phyloP scores from a whole-genome alignment of 2,113 vertebrate species.

The Centrocercus urophasianus region DNA sequence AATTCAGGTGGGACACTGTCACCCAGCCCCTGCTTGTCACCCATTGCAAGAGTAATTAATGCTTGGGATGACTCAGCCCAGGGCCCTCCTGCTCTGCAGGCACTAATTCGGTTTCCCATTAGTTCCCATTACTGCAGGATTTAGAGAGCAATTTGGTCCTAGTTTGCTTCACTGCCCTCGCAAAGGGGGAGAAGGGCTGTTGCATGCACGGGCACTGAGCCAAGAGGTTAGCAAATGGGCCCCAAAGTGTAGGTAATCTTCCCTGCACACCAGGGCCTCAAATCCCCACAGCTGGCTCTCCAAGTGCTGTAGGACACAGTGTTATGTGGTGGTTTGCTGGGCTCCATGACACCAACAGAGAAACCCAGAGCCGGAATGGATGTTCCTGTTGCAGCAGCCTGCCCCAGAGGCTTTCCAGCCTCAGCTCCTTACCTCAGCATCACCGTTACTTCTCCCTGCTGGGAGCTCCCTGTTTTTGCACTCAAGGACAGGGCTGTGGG shows the following conservation, averaged over 20 bases:
- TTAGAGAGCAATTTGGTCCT: slow-evolving; percentile 28
- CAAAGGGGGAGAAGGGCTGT: neutral
- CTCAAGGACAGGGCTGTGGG: neutral
- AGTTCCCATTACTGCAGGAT: neutral
- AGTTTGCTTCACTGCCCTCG: neutral
- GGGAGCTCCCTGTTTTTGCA: neutral
- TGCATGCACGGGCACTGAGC: fast-evolving
- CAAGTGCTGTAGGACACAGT: neutral
- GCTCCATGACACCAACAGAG: neutral
- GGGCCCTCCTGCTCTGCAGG: slow-evolving; percentile 32
- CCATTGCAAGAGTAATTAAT: slow-evolving; percentile 16
- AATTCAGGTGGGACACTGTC: neutral
- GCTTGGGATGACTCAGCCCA: slow-evolving; percentile 30
- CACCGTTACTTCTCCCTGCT: neutral
- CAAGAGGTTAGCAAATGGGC: fast-evolving
- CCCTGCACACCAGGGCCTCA: fast-evolving
- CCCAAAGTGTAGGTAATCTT: neutral
- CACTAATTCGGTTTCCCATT: slow-evolving; percentile 4
- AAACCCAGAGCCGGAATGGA: neutral
- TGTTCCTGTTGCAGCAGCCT: neutral
- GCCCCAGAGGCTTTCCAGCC: neutral
- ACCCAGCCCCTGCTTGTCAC: neutral
- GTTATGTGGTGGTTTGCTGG: neutral
- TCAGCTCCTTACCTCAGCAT: neutral
- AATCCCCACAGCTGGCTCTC: neutral